Base-by-base conservation (phyloP, 64 coral and sea anemone species). In the Stichodactyla mertensii region DNA sequence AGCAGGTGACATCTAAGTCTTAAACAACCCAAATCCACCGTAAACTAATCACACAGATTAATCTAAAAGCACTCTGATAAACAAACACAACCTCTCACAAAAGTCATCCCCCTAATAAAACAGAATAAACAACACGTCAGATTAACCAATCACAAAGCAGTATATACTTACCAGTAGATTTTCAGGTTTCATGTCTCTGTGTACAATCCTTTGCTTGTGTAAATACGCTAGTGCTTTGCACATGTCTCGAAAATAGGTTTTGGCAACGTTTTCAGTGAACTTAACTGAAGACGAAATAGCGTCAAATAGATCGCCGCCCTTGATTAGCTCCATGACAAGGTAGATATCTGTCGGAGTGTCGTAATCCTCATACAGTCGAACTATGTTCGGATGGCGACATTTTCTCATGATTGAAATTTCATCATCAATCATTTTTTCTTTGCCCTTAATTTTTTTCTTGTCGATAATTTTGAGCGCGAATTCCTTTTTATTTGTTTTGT, bases 381-480 rank as follows among this genome's bases (percentile, higher is more conserved):
- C 97, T 81, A 99, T 87, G 18, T 99, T 99, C 52, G 88, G 93
- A 52, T 99, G 97, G 6, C 86, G 86, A 86, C 97, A 99, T 82
- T 71, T 86, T 52, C 93, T 83, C 97, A 99, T 99, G 62, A 99
- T 95, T 4, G 85, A 55, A 64, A 99, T 99, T 55, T 99, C 97
- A 57, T 99, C 97, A 8, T 92, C 86, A 52, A 99, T 88, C 97
- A 99, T 99, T 55, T 94, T 57, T 84, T 99, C 97, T 85, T 95
- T 99, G 5, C 97, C 97, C 80, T 55, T 85, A 20, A 99, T 89
- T 79, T 99, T 99, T 57, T 69, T 94, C 69, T 89, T 94, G 52
- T 99, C 97, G 24, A 99, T 94, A 79, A 99, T 99, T 91, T 99
- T 99, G 27, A 99, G 82, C 11, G 97, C 97, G 69, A 89, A 88